phyloP scores from a whole-genome alignment of 2,797 vertebrate species.

The Denticeps clupeoides region DNA sequence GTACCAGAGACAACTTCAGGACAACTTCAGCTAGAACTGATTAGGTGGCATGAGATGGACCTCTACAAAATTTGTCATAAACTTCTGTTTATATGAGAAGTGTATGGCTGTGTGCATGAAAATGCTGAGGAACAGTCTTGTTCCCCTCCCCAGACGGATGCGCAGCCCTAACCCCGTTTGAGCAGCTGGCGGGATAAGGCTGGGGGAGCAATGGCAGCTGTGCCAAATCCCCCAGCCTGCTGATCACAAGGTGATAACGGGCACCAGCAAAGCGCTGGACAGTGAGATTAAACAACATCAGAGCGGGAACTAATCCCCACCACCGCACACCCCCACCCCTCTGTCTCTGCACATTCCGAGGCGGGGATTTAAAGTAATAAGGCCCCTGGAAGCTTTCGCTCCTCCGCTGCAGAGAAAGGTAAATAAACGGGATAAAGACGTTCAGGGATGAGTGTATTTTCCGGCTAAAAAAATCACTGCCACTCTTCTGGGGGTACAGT shows the following conservation, averaged over 20 bases:
- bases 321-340: constrained; percentile 18
- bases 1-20: too few species aligned
- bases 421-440: constrained; percentile 17
- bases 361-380: constrained; percentile 45
- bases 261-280: constrained; percentile 45
- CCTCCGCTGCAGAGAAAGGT: not conserved
- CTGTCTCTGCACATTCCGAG: constrained; percentile 31
- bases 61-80: too few species aligned
- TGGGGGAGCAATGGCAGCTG: constrained; percentile 26
- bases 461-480: not conserved
- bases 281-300: constrained; percentile 60
- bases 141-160: constrained; percentile 45
- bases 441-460: constrained; percentile 2
- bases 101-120: constrained; percentile 25
- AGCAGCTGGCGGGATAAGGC: constrained; percentile 46
- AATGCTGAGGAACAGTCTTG: constrained; percentile 52
- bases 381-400: constrained; percentile 26
- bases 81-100: constrained; percentile 2
- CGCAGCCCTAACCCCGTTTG: constrained; percentile 40
- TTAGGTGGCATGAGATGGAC: too few species aligned
- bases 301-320: constrained; percentile 45
- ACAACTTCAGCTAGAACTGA: too few species aligned
- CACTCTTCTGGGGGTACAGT: not conserved
- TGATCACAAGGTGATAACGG: constrained; percentile 51
- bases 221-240: constrained; percentile 33